These are phyloP conservation scores for Sphyrna mokarran DNA, from an alignment of 2,113 vertebrate genomes.

Conservation along the genomic window DNA sequence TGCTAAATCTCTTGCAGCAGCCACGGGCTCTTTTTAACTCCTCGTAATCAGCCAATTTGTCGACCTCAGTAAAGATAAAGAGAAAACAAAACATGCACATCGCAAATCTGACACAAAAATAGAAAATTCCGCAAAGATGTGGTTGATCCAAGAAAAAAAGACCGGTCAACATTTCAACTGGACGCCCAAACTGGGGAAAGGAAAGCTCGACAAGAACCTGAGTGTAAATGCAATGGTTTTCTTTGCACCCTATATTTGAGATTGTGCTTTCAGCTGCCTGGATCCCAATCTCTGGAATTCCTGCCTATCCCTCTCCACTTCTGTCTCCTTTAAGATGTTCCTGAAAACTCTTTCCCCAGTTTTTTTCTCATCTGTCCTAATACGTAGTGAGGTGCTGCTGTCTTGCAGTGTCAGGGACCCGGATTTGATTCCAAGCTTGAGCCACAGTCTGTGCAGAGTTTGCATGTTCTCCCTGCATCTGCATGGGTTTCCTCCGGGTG, in stretches of 20 bases:
- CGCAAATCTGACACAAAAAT: constrained; percentile 15
- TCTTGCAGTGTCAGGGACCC: no score
- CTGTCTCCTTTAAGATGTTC: background rate
- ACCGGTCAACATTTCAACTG: background rate
- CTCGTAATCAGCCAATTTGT: background rate
- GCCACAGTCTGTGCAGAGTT: no score
- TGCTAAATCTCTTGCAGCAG: constrained; percentile 17
- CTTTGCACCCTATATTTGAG: background rate
- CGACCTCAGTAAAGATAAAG: background rate
- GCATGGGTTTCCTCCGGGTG: no score
- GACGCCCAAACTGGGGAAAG: background rate
- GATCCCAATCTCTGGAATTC: background rate
- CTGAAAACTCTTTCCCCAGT: background rate
- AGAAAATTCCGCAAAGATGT: background rate
- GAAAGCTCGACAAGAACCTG: background rate
- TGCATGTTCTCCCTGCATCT: no score
- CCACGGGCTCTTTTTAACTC: background rate
- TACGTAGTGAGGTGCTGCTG: background rate
- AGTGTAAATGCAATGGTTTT: background rate
- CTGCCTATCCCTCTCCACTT: background rate
- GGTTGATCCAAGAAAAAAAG: background rate
- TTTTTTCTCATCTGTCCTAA: background rate
- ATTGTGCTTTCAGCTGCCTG: background rate
- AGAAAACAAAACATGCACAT: background rate
- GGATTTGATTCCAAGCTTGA: no score